phyloP scores from a whole-genome alignment of 2,797 vertebrate genomes.

The Phaenicophaeus curvirostris region DNA sequence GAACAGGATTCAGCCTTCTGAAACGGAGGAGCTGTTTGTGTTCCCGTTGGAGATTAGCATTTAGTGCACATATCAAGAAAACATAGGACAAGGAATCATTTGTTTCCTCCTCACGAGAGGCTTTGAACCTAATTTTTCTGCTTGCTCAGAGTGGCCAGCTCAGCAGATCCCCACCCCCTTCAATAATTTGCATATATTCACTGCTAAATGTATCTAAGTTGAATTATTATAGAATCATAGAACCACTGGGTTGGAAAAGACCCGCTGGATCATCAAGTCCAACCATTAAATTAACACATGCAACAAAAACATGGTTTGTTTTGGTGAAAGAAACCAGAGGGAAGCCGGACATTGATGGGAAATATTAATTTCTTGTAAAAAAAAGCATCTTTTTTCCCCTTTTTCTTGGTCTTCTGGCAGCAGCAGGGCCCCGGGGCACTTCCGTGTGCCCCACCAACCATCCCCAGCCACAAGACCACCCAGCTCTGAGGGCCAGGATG shows the following conservation, averaged over 20 bases:
- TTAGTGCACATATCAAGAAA: neutral
- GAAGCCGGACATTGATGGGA: rapidly evolving
- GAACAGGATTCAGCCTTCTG: neutral
- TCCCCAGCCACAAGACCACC: no score
- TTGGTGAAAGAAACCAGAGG: neutral
- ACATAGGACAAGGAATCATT: neutral
- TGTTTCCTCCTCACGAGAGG: neutral
- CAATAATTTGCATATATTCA: neutral
- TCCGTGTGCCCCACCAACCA: no score
- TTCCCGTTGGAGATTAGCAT: neutral
- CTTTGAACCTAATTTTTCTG: constrained; percentile 10
- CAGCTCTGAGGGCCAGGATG: no score
- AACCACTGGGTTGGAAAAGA: no score
- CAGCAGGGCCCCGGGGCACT: no score
- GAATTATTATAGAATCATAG: no score
- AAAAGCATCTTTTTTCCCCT: no score
- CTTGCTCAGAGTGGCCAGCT: neutral
- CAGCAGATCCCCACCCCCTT: neutral
- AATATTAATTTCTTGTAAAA: neutral
- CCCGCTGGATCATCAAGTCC: no score
- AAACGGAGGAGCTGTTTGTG: neutral
- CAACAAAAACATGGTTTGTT: neutral
- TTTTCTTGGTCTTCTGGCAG: no score
- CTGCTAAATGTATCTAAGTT: rapidly evolving
- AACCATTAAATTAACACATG: no score